These are phyloP conservation scores for Drosophila nikananu DNA, from an alignment of 1,140 invertebrate species.

Conservation along the genomic window DNA sequence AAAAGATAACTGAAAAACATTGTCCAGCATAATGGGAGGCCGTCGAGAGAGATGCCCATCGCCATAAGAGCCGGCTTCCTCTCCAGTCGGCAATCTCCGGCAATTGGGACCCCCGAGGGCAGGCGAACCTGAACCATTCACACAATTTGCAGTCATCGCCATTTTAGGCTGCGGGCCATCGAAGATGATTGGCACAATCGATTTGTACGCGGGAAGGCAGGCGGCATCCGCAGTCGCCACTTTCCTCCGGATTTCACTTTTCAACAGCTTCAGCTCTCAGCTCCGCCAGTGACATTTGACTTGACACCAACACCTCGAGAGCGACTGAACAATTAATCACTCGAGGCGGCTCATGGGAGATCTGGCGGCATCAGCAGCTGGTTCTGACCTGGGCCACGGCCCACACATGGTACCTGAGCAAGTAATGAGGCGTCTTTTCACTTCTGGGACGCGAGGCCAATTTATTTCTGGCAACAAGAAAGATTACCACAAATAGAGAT, in stretches of 20 bases:
- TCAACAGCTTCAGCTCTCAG: slow-evolving; percentile 28
- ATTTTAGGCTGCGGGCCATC: slow-evolving; percentile 51
- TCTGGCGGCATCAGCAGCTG: not conserved
- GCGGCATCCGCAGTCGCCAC: slow-evolving; percentile 14
- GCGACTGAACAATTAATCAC: slow-evolving; percentile 61
- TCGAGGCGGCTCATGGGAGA: slow-evolving; percentile 14
- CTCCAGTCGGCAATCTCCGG: slow-evolving; percentile 46
- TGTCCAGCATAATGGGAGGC: slow-evolving; percentile 27
- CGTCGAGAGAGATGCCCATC: slow-evolving; percentile 15
- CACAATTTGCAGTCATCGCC: slow-evolving; percentile 61
- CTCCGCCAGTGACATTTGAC: slow-evolving; percentile 66
- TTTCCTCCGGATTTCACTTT: slow-evolving; percentile 70
- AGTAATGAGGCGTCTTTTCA: slow-evolving; percentile 32
- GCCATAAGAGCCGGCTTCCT: slow-evolving; percentile 35
- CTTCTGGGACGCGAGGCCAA: slow-evolving; percentile 42
- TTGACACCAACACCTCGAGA: slow-evolving; percentile 38
- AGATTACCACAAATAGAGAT: slow-evolving; percentile 23
- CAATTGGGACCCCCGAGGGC: slow-evolving; percentile 56
- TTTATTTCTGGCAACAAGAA: slow-evolving; percentile 50
- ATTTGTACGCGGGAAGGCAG: slow-evolving; percentile 39
- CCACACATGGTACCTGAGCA: slow-evolving; percentile 32
- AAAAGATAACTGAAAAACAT: slow-evolving; percentile 71
- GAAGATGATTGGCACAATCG: slow-evolving; percentile 77
- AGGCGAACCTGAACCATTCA: slow-evolving; percentile 56
- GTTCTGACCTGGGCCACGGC: slow-evolving; percentile 32